Conservation (phyloP, 2,888 invertebrate species). For the Eupithecia abbreviata region DNA sequence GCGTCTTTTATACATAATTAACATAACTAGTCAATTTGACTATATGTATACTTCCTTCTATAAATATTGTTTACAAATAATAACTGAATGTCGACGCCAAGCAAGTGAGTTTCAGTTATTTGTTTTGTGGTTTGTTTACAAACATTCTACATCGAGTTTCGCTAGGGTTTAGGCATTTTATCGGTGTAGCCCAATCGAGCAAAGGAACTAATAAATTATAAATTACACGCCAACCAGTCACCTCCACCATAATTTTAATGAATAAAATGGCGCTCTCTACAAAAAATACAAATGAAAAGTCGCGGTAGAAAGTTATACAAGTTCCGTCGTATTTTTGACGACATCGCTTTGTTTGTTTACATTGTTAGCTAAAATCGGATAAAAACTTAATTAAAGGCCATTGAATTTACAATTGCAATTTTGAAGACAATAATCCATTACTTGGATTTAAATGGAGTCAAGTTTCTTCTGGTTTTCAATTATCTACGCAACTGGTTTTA, state of each 20-base stretch:
- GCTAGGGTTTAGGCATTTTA: neutral
- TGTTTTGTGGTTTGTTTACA: too few species aligned
- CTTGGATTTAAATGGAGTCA: neutral
- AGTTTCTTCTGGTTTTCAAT: neutral
- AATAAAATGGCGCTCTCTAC: conserved; percentile 6
- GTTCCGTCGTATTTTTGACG: conserved; percentile 23
- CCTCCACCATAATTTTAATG: neutral
- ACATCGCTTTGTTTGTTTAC: conserved; percentile 19
- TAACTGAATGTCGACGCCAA: too few species aligned
- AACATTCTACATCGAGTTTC: too few species aligned
- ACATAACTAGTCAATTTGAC: too few species aligned
- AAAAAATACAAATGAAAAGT: conserved; percentile 21
- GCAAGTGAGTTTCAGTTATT: too few species aligned
- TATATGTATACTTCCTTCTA: too few species aligned
- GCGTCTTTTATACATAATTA: too few species aligned
- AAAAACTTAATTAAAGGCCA: conserved; percentile 13
- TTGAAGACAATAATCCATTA: neutral
- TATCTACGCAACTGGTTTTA: neutral
- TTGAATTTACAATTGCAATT: conserved; percentile 4
- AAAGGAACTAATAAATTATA: neutral
- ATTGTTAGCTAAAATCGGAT: conserved; percentile 13
- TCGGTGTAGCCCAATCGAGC: neutral
- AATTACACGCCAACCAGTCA: neutral
- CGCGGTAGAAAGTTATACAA: conserved; percentile 23
- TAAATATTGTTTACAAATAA: too few species aligned